Evolutionary conservation across 2,113 vertebrate genomes (phyloP), one percentile per base, ranked within the genome.

Genomic region (Vidua chalybeata): DNA sequence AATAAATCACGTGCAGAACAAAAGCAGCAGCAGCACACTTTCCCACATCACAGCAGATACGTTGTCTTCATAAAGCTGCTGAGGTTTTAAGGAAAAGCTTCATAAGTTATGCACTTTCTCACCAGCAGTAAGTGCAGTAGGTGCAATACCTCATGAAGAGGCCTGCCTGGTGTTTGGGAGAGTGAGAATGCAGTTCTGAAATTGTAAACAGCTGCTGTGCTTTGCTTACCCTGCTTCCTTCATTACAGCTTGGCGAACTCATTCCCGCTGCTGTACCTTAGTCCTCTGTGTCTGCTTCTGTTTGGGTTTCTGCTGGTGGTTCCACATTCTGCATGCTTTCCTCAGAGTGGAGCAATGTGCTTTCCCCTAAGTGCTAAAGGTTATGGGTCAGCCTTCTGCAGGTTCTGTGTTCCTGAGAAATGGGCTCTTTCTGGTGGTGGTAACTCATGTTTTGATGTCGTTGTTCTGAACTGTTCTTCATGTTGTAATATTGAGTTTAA

Each of bases 141-240:
- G 61, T 92, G 89, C 93, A 90, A 10, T 80, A 72, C 72, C 96
- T 97, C 87, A 54, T 96, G 86, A 76, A 71, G 76, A 77, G 94
- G 77, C 95, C 95, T 96, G 90, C 92, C 93, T 93, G 89, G 84
- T 54, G 59, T 64, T 97, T 16, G 64, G 89, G 90, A 81, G 96
- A 83, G 76, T 83, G 94, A 95, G 93, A 94, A 87, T 56, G 89
- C 59, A 93, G 85, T 90, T 97, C 90, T 97, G 66, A 77, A 92
- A 52, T 33, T 87, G 94, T 84, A 87, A 69, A 72, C 33, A 51
- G 96, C 97, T 97, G 97, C 97, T 97, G 90, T 33, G 97, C 97
- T 97, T 98, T n/a, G 94, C 97, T 81, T 97, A 83, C 95, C 91
- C 94, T 93, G 98, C 98, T 98, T 98, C 97, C 96, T 97, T 97